Percentiles rank a stretch among this genome's conserved stretches.
phyloP scores from a whole-genome alignment of 2,797 vertebrate genomes.

The Pristis pectinata region DNA sequence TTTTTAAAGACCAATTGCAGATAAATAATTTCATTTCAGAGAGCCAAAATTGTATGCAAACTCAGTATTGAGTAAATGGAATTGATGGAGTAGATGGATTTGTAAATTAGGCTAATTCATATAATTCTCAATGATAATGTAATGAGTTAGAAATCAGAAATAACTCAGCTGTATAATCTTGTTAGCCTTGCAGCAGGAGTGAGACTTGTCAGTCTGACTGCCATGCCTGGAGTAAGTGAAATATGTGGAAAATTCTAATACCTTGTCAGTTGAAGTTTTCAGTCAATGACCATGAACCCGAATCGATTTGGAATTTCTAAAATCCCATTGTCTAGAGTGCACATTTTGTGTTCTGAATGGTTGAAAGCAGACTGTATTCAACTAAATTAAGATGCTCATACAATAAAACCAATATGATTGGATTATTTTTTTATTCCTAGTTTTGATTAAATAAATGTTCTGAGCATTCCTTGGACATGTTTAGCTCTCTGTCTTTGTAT shows the following conservation, averaged over 20 bases:
- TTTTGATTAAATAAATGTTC: background rate
- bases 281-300: background rate
- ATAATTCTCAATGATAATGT: background rate
- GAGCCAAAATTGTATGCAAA: background rate
- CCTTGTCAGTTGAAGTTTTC: background rate
- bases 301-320: background rate
- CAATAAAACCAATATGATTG: background rate
- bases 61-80: background rate
- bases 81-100: background rate
- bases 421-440: background rate
- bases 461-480: background rate
- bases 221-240: background rate
- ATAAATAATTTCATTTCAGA: background rate
- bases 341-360: background rate
- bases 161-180: background rate
- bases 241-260: background rate
- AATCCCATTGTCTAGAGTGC: background rate
- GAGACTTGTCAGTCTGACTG: background rate
- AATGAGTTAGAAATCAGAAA: background rate
- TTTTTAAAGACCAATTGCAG: slow-evolving; percentile 6
- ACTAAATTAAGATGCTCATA: background rate
- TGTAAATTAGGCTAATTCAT: background rate
- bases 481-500: background rate
- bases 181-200: background rate
- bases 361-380: background rate